These are phyloP conservation scores for Hemicordylus capensis DNA, from an alignment of 2,113 vertebrate species.

Conservation along the genomic window DNA sequence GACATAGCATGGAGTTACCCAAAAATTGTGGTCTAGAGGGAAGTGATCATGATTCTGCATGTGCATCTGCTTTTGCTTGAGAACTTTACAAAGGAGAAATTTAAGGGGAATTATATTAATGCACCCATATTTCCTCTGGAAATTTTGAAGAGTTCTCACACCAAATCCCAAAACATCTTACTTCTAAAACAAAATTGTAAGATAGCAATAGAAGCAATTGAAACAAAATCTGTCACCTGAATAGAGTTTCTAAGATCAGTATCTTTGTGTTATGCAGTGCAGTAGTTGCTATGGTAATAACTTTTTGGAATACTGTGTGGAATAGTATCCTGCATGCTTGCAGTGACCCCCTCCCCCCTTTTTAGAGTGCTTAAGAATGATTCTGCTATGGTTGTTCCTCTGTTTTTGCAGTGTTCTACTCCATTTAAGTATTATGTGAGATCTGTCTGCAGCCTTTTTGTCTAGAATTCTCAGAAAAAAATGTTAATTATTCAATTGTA, in stretches of 20 bases:
- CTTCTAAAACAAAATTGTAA: background rate
- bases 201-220: background rate
- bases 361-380: background rate
- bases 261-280: background rate
- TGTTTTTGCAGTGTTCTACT: background rate
- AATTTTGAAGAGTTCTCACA: background rate
- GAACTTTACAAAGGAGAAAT: background rate
- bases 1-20: too few species aligned
- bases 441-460: background rate
- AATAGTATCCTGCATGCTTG: background rate
- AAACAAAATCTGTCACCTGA: background rate
- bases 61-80: background rate
- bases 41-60: background rate
- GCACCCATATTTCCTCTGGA: background rate
- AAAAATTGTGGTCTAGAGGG: too few species aligned
- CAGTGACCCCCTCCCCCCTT: accelerated
- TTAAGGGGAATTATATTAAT: background rate
- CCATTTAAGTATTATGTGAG: accelerated
- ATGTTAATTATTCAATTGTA: background rate
- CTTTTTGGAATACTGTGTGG: background rate
- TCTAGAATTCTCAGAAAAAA: background rate
- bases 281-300: conserved; percentile 4
- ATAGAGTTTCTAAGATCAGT: background rate
- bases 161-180: background rate
- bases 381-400: accelerated